Evolutionary conservation across 2,113 vertebrate species (phyloP), one percentile per base, ranked within the genome.

Genomic region (Mellivora capensis): DNA sequence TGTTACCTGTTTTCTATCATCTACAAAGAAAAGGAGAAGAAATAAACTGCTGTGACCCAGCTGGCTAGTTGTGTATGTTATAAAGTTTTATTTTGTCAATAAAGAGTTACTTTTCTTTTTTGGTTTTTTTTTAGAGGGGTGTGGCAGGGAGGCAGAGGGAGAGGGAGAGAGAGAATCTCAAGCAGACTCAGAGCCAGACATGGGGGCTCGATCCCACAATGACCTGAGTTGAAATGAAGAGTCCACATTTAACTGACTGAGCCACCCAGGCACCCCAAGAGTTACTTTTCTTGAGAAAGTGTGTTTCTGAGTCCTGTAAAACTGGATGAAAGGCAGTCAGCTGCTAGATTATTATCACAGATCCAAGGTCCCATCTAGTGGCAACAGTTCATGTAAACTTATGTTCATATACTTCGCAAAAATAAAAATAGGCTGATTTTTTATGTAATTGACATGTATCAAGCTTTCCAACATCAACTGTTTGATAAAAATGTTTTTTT

Each of bases 51-150:
- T n/a, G 23, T 93, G 74, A 95, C 37, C 47, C 21, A 62, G 47
- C n/a, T 97, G 84, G 69, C 14, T 95, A 80, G 69, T 76, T 93
- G 62, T 67, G 0, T 81, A 93, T 61, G 42, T 96, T 95, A 74
- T 91, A 81, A 94, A 91, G 62, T 93, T 96, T 94, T 93, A 61
- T 96, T 94, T 94, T 96, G 47, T 93, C 89, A 91, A 39, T 85
- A 93, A 77, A 91, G 44, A 72, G 37, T 81, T 81, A 87, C 17
- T 95, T 96, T 96, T 88, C 62, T 91, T 93, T 67, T 67, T n/a
- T 29, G 3, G n/a, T n/a, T 31, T 69, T n/a, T 69, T 69, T 69
- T 69, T 69, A 69, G 34, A 69, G 17, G 18, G 67, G 31, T 67
- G 6, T 31, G 8, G 34, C 7, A 34, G 34, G 34, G 34, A 34